A percentile compares a stretch with the other conserved stretches of the same genome.
These are phyloP conservation scores for Sandelia bainsii DNA, from an alignment of 2,797 vertebrate genomes.

Conservation along the genomic window DNA sequence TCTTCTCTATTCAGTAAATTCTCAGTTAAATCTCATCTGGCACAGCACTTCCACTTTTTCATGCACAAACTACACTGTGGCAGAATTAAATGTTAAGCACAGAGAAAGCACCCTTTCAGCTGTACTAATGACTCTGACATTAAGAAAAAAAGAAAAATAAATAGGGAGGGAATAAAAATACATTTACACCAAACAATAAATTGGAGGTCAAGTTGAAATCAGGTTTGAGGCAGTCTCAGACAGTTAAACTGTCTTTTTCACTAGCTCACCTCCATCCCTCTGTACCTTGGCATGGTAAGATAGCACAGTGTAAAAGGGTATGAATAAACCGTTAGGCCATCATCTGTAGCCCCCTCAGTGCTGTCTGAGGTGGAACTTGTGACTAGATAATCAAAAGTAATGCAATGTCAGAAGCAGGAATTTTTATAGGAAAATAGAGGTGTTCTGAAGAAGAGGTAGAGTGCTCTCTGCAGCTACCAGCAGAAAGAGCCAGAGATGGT, in stretches of 20 bases:
- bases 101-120: constrained; percentile 11
- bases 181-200: constrained; percentile 25
- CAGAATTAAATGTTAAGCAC: constrained; percentile 25
- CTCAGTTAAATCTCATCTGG: constrained; percentile 9
- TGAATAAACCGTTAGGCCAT: constrained; percentile 60
- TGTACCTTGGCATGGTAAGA: constrained; percentile 31
- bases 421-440: constrained; percentile 35
- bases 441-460: constrained; percentile 34
- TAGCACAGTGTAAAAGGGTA: constrained; percentile 48
- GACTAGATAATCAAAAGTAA: constrained; percentile 67
- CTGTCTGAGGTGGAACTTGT: constrained; percentile 65
- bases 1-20: constrained; percentile 9
- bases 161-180: constrained; percentile 33
- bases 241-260: constrained; percentile 31
- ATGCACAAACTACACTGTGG: background rate
- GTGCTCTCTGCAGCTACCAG: constrained; percentile 18
- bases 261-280: constrained; percentile 26
- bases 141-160: constrained; percentile 10
- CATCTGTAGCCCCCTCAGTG: constrained; percentile 62
- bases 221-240: constrained; percentile 23
- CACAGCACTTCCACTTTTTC: constrained; percentile 12
- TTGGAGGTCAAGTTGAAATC: constrained; percentile 42
- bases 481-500: constrained; percentile 22
- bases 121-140: constrained; percentile 12
- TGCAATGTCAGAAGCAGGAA: constrained; percentile 54